These are phyloP conservation scores for Caenorhabditis sp. DNA, from an alignment of 2,888 invertebrate species.

Conservation along the genomic window DNA sequence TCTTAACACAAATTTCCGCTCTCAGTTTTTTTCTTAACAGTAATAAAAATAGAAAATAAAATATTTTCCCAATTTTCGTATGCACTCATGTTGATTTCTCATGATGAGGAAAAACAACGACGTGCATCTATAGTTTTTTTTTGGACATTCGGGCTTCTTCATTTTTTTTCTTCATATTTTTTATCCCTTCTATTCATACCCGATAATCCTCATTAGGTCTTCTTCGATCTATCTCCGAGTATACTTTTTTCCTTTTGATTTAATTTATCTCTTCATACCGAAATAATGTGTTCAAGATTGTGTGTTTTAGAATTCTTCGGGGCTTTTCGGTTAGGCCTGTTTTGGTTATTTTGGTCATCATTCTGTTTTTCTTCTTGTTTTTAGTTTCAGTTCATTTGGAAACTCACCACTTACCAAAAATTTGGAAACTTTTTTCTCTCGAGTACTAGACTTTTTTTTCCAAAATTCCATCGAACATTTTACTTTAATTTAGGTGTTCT, in stretches of 20 bases:
- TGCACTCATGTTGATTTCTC: conserved; percentile 4
- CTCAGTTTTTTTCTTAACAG: neutral
- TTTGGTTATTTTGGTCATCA: no score
- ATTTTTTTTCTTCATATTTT: conserved; percentile 14
- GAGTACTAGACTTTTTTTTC: no score
- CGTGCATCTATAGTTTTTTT: neutral
- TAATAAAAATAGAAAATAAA: no score
- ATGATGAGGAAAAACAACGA: neutral
- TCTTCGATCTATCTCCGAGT: conserved; percentile 1
- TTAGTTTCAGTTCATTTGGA: no score
- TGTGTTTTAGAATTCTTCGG: no score
- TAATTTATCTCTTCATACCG: neutral
- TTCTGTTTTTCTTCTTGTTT: no score
- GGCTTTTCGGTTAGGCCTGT: no score
- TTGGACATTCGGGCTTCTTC: conserved; percentile 2
- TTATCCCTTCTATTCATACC: conserved; percentile 12
- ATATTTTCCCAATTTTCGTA: no score
- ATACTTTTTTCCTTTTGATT: neutral
- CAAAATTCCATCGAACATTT: no score
- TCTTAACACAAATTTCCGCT: neutral
- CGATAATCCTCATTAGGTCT: conserved; percentile 37
- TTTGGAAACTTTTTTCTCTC: no score
- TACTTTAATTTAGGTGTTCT: no score
- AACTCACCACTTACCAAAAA: no score
- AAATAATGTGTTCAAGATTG: neutral